Base-by-base conservation (phyloP, 2,888 invertebrate species). In the Synanthedon andrenaeformis region DNA sequence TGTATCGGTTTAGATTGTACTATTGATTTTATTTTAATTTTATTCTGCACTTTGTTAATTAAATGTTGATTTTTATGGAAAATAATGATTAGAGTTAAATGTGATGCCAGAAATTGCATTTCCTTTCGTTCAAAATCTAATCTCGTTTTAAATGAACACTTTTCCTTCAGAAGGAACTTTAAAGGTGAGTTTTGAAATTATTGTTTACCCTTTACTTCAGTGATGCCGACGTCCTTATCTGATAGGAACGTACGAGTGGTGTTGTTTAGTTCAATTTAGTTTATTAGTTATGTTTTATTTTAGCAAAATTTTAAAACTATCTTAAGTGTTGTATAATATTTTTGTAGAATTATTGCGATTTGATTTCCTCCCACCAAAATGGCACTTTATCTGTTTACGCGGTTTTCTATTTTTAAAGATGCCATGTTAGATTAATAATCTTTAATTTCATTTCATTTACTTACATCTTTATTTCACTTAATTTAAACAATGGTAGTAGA, bases 181-280 rank as follows among this genome's bases (percentile, higher is more conserved):
- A 62, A 70, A 66, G 67, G 66, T 60, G 72, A 71, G 67, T 74
- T 56, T 68, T 75, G 76, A 75, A 79, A 79, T 78, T 76, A 78
- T 82, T 78, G 71, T 76, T 77, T 81, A 79, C 78, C 79, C 76
- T 81, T 67, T 66, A 74, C 70, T 82, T 79, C 81, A 83, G 82
- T 84, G 81, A 86, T 86, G 85, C 71, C 74, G 76, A 69, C 70
- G 70, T 59, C 76, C 80, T 85, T 84, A 85, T 86, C 59, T 77
- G 76, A 84, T 83, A 76, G 85, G 81, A 76, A 52, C 60, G 71
- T 76, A 77, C 63, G 79, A 72, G 77, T 74, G 78, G 82, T 72
- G 86, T 86, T 87, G 79, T 86, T 86, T 87, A 87, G 87, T 87
- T 87, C 83, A 87, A 87, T 87, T 87, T 86, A 86, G 82, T 86